phyloP scores from a whole-genome alignment of 35 echinoderm and acorn worm genomes.

The Strongylocentrotus purpuratus region DNA sequence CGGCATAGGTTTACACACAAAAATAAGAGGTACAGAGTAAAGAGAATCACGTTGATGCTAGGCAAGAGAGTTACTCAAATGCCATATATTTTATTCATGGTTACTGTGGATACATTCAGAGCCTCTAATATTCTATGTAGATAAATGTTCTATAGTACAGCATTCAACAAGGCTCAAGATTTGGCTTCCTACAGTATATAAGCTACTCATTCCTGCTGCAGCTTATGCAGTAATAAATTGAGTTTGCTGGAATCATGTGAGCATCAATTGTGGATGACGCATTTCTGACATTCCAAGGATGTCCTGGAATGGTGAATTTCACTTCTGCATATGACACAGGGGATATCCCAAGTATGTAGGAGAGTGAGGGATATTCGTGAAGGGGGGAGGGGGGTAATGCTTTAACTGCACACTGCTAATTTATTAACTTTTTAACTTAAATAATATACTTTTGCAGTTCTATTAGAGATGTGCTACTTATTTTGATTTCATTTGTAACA shows the following conservation, averaged over 20 bases:
- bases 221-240: not conserved
- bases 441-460: too few species aligned
- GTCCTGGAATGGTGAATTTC: not conserved
- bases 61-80: not conserved
- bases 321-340: not conserved
- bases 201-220: not conserved
- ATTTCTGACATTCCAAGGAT: slow-evolving; percentile 3
- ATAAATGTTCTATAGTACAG: not conserved
- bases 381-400: too few species aligned
- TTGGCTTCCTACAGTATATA: not conserved
- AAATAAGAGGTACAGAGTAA: too few species aligned
- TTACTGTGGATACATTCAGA: not conserved
- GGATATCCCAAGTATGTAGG: not conserved
- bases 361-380: not conserved
- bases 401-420: too few species aligned
- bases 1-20: too few species aligned
- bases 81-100: not conserved
- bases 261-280: not conserved
- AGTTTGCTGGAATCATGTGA: slow-evolving; percentile 2
- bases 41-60: too few species aligned
- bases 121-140: not conserved
- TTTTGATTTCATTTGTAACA: too few species aligned
- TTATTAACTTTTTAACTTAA: too few species aligned
- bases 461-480: too few species aligned
- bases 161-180: not conserved